phyloP scores from a whole-genome alignment of 1,140 invertebrate species.

The Bombus difficillimus region DNA sequence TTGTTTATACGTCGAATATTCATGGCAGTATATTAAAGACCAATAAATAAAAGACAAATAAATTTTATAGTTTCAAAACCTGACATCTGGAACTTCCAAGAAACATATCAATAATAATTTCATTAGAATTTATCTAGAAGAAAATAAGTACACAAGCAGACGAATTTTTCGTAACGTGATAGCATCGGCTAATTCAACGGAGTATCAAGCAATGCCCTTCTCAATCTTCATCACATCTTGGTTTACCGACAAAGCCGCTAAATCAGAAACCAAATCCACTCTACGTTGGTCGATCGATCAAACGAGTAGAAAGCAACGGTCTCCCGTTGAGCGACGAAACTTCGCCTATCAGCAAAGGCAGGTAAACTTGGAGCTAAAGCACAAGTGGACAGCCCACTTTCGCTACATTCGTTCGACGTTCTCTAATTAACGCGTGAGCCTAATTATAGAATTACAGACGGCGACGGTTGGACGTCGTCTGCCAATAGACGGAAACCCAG shows the following conservation, averaged over 20 bases:
- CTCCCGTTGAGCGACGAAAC: not conserved
- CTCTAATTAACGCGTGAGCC: conserved; percentile 22
- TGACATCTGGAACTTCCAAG: too few relatives aligned
- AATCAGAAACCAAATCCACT: conserved; percentile 1
- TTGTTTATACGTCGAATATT: too few relatives aligned
- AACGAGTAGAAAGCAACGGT: conserved; percentile 1
- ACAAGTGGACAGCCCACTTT: conserved; percentile 22
- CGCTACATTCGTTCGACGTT: not conserved
- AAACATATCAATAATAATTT: too few relatives aligned
- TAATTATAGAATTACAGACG: conserved; percentile 43
- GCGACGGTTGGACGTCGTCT: not conserved
- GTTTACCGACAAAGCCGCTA: not conserved
- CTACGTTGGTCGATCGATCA: conserved; percentile 8
- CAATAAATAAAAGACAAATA: too few relatives aligned
- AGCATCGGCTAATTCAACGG: not conserved
- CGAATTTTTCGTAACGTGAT: not conserved
- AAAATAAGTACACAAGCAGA: too few relatives aligned
- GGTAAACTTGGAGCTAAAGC: not conserved
- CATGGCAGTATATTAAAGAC: too few relatives aligned
- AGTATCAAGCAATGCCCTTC: not conserved
- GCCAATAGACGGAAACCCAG: conserved; percentile 27
- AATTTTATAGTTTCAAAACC: too few relatives aligned
- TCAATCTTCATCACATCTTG: not conserved
- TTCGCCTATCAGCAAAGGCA: not conserved
- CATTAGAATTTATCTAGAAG: too few relatives aligned